Evolutionary conservation across 2,888 invertebrate genomes (phyloP), one percentile per base, ranked within the genome.

Genomic region (Macrosiphum euphorbiae): DNA sequence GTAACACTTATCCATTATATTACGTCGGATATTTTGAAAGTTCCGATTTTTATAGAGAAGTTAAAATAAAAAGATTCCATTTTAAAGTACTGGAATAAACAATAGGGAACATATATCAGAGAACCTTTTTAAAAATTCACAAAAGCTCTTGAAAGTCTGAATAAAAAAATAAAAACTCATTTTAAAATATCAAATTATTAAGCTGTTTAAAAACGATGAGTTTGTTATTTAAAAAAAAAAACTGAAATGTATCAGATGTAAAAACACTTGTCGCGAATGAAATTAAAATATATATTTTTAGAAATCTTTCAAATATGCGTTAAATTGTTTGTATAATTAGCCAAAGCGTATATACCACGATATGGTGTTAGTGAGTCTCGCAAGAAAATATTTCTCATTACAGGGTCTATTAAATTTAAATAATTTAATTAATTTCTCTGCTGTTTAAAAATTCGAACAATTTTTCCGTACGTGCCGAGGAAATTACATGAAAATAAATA

Each of bases 201-300:
- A 41, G 41, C 55, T 41, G 41, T 58, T 20, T 67, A 16, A 90
- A 90, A 90, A 67, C 24, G 47, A 90, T 47, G 67, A 90, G 47
- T 90, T 61, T 44, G 47, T 61, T 61, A n/a, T 90, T 90, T 90
- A 58, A 41, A 28, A 41, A 87, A 58, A 41, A 28, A 41, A 87
- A 67, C 28, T 67, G 24, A 24, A 90, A 47, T 90, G 5, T 50
- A 35, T 55, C 55, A 44, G 13, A n/a, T 87, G 5, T 16, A 47
- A 87, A 87, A 87, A 47, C 11, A 3, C 13, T 50, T 41, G 41
- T 88, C 7, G 26, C 7, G 26, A 55, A 78, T 35, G 28, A 91
- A 55, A 84, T 52, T 84, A 55, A 41, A 41, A 28, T 50, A 52
- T 84, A 84, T 91, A 91, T 91, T 91, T 91, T 91, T 91, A 91